These are phyloP conservation scores for Sebastes nivosus DNA, from an alignment of 2,797 vertebrate genomes.

Conservation along the genomic window DNA sequence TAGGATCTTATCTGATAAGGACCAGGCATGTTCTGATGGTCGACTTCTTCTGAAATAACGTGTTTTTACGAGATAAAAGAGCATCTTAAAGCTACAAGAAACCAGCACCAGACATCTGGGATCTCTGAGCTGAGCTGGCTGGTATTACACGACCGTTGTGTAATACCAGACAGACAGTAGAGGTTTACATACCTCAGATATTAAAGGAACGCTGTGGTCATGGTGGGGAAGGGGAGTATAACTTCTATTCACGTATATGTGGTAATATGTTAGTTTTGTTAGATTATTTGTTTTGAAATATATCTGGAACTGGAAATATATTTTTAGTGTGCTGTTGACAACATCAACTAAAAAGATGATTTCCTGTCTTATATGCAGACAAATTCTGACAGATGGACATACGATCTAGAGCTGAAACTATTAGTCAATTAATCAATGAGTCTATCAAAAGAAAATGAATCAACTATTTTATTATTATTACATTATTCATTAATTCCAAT, in stretches of 20 bases:
- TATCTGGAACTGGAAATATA: not conserved
- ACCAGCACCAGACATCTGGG: not conserved
- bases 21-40: not conserved
- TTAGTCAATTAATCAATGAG: not conserved
- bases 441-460: not conserved
- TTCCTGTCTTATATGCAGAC: not conserved
- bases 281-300: not conserved
- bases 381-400: not conserved
- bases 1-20: conserved; percentile 36
- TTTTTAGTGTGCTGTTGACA: not conserved
- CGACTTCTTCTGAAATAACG: not conserved
- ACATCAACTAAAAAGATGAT: not conserved
- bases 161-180: not conserved
- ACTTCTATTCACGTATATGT: not conserved
- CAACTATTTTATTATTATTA: not conserved
- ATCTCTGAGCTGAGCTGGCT: not conserved
- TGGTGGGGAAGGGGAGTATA: not conserved
- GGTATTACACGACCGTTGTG: not conserved
- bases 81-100: not conserved
- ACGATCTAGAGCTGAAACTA: not conserved
- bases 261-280: not conserved
- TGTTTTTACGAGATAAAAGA: not conserved
- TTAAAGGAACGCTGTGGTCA: not conserved
- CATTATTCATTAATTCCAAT: not conserved
- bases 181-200: conserved; percentile 9